Conservation (phyloP, 2,797 vertebrate genomes). For the Microctenopoma lineatum region DNA sequence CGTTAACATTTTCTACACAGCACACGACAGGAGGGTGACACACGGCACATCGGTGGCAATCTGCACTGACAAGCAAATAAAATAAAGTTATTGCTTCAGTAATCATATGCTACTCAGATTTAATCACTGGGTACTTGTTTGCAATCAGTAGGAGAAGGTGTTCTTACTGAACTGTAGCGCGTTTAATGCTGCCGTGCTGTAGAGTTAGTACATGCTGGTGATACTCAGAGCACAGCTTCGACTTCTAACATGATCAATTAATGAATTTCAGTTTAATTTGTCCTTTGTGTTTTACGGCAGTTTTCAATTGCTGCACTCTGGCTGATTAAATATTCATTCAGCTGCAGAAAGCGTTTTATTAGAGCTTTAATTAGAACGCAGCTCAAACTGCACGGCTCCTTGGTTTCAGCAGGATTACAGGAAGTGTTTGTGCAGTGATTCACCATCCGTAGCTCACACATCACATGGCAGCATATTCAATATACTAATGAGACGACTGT, state of each 20-base stretch:
- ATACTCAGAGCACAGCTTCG: constrained; percentile 50
- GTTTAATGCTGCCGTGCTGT: constrained; percentile 10
- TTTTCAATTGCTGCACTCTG: constrained; percentile 55
- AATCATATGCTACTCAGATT: background rate
- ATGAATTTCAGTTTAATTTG: constrained; percentile 61
- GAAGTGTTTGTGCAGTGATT: constrained; percentile 46
- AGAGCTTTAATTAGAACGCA: constrained; percentile 73
- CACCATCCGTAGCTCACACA: constrained; percentile 22
- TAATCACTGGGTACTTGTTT: background rate
- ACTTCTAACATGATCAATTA: constrained; percentile 65
- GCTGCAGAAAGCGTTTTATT: constrained; percentile 68
- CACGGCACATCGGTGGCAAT: too few species aligned
- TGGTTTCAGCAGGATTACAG: constrained; percentile 64
- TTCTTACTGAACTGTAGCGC: constrained; percentile 1
- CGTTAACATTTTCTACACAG: constrained; percentile 19
- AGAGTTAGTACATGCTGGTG: constrained; percentile 22
- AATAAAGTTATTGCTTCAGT: too few species aligned
- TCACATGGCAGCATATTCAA: constrained; percentile 10
- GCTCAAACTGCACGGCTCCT: constrained; percentile 43
- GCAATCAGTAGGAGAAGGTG: background rate
- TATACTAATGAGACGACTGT: constrained; percentile 10
- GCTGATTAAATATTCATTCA: constrained; percentile 76
- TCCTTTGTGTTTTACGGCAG: constrained; percentile 58
- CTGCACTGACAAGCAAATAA: too few species aligned
- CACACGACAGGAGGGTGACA: constrained; percentile 7